These are phyloP conservation scores for Isoperla grammatica DNA, from an alignment of 2,888 invertebrate species.

Conservation along the genomic window DNA sequence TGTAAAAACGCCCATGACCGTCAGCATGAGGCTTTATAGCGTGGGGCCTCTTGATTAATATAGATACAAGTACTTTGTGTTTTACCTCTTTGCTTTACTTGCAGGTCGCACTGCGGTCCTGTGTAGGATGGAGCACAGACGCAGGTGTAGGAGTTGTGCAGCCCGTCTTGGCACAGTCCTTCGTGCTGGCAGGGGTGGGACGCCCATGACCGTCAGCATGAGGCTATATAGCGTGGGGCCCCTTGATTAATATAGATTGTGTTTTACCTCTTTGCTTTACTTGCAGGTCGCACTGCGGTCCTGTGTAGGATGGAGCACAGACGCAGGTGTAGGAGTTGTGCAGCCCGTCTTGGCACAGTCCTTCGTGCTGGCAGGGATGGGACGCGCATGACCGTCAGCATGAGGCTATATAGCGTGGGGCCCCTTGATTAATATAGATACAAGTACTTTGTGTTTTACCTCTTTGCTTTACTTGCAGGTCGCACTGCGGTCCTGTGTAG, in stretches of 20 bases:
- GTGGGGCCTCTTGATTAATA: no score
- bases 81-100: no score
- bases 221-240: no score
- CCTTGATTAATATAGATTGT: no score
- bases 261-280: no score
- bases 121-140: conserved; percentile 64
- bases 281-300: conserved; percentile 71
- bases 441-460: no score
- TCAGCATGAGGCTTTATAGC: background rate
- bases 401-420: no score
- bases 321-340: conserved; percentile 67
- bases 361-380: conserved; percentile 68
- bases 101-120: conserved; percentile 71
- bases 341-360: conserved; percentile 67
- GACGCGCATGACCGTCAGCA: conserved; percentile 63
- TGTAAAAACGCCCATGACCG: conserved; percentile 56
- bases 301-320: conserved; percentile 64
- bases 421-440: no score
- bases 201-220: conserved; percentile 57
- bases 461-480: conserved; percentile 42
- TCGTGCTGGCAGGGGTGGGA: conserved; percentile 71
- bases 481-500: conserved; percentile 67
- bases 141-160: conserved; percentile 66
- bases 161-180: conserved; percentile 68
- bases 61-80: background rate